Evolutionary conservation across 2,797 vertebrate species (phyloP).

Genomic region (Sorex maritimensis): DNA sequence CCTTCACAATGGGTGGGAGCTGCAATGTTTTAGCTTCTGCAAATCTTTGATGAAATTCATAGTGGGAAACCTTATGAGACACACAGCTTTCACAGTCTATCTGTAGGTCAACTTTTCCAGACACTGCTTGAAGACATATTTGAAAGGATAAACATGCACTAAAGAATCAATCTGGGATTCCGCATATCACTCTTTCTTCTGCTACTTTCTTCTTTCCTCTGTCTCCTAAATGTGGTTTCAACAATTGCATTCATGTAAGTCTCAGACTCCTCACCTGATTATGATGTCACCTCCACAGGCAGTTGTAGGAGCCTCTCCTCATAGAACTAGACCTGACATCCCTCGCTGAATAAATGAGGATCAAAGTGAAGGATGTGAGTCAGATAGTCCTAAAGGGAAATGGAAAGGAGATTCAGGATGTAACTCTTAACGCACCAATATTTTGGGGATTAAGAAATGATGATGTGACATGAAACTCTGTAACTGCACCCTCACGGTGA

Average conservation of each 20-base stretch:
- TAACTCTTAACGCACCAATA: no score
- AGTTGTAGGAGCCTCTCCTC: no score
- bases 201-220: not conserved
- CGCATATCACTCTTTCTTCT: not conserved
- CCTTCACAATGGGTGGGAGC: not conserved
- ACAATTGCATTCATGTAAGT: not conserved
- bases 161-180: not conserved
- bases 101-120: not conserved
- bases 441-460: no score
- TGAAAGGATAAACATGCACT: not conserved
- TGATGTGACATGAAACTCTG: no score
- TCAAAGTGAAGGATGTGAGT: no score
- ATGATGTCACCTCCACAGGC: no score
- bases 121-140: not conserved
- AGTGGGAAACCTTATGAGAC: not conserved
- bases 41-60: not conserved
- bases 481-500: no score
- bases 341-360: no score
- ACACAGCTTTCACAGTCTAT: no score
- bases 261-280: not conserved
- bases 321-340: no score
- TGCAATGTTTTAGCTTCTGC: not conserved
- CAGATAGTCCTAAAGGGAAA: no score
- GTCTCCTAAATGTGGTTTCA: not conserved
- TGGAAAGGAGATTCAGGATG: no score